A percentile compares a stretch with the other conserved stretches of the same genome.
These are phyloP conservation scores for Phyllotreta striolata DNA, from an alignment of 2,888 invertebrate genomes.

Conservation along the genomic window DNA sequence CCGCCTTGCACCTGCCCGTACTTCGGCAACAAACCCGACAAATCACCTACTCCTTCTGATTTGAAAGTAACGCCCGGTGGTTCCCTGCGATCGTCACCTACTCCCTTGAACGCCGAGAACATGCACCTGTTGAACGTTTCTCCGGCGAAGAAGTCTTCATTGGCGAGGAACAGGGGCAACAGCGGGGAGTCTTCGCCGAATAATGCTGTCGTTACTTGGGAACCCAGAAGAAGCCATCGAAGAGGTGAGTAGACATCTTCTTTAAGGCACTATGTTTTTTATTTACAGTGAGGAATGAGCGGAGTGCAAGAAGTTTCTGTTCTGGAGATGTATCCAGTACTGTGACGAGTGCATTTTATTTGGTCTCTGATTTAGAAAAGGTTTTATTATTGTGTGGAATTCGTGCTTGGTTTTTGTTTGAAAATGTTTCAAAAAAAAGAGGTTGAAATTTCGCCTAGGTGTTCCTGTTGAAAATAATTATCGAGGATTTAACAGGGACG, in stretches of 20 bases:
- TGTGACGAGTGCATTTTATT: no score
- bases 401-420: not conserved
- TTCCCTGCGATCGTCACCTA: constrained; percentile 39
- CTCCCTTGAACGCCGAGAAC: constrained; percentile 50
- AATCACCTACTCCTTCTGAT: constrained; percentile 38
- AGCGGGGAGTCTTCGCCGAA: constrained; percentile 52
- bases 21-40: constrained; percentile 73
- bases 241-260: constrained; percentile 48
- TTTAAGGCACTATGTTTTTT: not conserved
- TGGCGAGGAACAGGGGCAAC: constrained; percentile 47
- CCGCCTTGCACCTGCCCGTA: constrained; percentile 85
- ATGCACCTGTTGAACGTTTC: constrained; percentile 61
- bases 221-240: constrained; percentile 67
- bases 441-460: not conserved
- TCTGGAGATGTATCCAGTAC: no score
- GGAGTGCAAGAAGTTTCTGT: no score
- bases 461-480: not conserved
- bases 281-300: not conserved
- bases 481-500: not conserved
- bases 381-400: no score
- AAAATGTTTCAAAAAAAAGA: no score
- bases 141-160: constrained; percentile 54
- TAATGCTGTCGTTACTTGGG: constrained; percentile 75
- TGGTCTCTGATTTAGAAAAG: no score
- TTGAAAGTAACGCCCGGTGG: constrained; percentile 63